Evolutionary conservation across 2,888 invertebrate genomes (phyloP), one percentile per base, ranked within the genome.

Genomic region (Ormia ochracea): DNA sequence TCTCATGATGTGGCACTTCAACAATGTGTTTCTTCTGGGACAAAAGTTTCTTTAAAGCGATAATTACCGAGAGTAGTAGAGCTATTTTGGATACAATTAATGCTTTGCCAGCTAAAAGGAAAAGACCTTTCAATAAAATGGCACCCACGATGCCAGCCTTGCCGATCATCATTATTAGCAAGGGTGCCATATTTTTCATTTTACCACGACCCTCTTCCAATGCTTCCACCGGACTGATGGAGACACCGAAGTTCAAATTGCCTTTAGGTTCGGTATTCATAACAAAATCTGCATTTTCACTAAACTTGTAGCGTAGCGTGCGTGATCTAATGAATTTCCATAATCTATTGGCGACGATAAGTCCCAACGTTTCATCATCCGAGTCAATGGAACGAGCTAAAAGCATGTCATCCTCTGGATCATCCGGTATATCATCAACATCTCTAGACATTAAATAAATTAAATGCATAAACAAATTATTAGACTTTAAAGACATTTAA

Each of bases 21-120:
- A 94, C 94, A 31, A 95, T 93, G 14, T 88, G 87, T 74, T 90
- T 94, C 86, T 93, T 93, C 65, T 87, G 86, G 59, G 93, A 93
- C 89, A 96, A 93, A 45, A 96, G 90, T 85, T 96, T 96, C 91
- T 95, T 96, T 85, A 96, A 87, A 33, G 95, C 96, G 82, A 96
- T 94, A 83, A 96, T 93, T 50, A 93, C 93, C 12, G 96, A 94
- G 69, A 96, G 90, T 3, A 96, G 91, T 9, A 96, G 91, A 2
- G 96, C 96, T 65, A 96, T 93, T 92, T 96, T 96, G 84, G 95
- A 95, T 81, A 96, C 93, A 45, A 96, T 92, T 4, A 96, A 91
- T 26, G 96, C 96, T 90, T 96, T 96, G 85, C 96, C 96, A 33
- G 96, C 96, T 83, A 96, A 92, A 4, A 96, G 91, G 14, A 94